Evolutionary conservation across 2,797 vertebrate genomes (phyloP).

Genomic region (Craterocephalus amniculus): DNA sequence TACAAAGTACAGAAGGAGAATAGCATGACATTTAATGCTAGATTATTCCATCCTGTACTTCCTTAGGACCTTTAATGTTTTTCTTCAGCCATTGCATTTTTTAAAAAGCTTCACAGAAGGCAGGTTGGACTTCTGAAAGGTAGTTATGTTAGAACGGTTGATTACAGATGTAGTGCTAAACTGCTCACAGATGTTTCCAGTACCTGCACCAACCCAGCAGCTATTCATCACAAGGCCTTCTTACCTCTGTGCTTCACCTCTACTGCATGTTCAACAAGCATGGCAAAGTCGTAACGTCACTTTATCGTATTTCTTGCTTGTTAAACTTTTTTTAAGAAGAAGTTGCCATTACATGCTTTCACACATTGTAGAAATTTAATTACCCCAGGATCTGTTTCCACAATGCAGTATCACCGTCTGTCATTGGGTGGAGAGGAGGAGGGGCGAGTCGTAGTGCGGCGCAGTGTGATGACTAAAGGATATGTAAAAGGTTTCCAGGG

Average conservation of each 20-base stretch:
- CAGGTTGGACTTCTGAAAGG: slow-evolving; percentile 42
- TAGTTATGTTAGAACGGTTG: slow-evolving; percentile 37
- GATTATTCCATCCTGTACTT: slow-evolving; percentile 61
- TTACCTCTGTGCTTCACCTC: slow-evolving; percentile 72
- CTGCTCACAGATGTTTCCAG: slow-evolving; percentile 35
- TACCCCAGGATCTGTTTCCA: slow-evolving; percentile 77
- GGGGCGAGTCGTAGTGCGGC: not conserved
- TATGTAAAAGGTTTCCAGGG: slow-evolving; percentile 75
- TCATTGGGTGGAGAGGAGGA: slow-evolving; percentile 60
- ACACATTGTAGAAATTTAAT: slow-evolving; percentile 69
- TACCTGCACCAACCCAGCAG: slow-evolving; percentile 51
- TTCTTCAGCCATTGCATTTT: slow-evolving; percentile 49
- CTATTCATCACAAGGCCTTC: slow-evolving; percentile 55
- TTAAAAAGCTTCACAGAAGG: slow-evolving; percentile 44
- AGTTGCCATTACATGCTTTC: slow-evolving; percentile 75
- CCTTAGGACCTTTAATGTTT: slow-evolving; percentile 56
- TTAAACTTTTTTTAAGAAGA: slow-evolving; percentile 57
- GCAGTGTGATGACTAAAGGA: slow-evolving; percentile 58
- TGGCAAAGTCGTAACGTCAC: slow-evolving; percentile 71
- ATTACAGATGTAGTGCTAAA: slow-evolving; percentile 47
- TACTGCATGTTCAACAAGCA: slow-evolving; percentile 79
- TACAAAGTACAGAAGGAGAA: slow-evolving; percentile 57
- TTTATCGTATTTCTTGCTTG: slow-evolving; percentile 75
- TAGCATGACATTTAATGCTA: slow-evolving; percentile 62
- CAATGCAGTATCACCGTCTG: slow-evolving; percentile 79